phyloP scores from a whole-genome alignment of 1,140 invertebrate species.

The Drosophila insularis region DNA sequence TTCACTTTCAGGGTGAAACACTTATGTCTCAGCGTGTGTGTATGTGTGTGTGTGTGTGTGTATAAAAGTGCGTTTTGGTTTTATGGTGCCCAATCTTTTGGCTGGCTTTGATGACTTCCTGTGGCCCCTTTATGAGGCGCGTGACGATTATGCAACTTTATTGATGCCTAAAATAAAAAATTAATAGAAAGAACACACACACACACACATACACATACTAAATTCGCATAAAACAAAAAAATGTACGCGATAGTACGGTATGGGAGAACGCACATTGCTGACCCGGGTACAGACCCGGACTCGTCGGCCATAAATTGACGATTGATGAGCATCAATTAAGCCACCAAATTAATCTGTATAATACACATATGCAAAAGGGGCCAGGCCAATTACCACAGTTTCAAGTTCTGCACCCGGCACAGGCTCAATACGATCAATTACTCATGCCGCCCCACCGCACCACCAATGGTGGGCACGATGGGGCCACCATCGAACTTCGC shows the following conservation, averaged over 20 bases:
- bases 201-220: background rate
- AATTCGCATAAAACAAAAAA: background rate
- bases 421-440: constrained; percentile 45
- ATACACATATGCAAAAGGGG: background rate
- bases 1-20: background rate
- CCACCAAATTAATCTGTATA: constrained; percentile 52
- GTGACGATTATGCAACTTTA: constrained; percentile 21
- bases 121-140: constrained; percentile 14
- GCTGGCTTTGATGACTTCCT: constrained; percentile 16
- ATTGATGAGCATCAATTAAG: constrained; percentile 66
- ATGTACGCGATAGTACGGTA: constrained; percentile 1
- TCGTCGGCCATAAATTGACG: constrained; percentile 48
- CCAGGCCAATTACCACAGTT: constrained; percentile 1
- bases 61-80: constrained; percentile 10
- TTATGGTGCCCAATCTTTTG: constrained; percentile 17
- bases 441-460: constrained; percentile 12
- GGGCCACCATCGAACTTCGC: background rate
- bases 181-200: background rate
- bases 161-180: constrained; percentile 6
- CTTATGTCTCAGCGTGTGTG: background rate
- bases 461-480: constrained; percentile 18
- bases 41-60: background rate
- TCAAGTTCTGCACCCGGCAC: constrained; percentile 22
- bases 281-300: background rate
- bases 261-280: background rate